phyloP scores from a whole-genome alignment of 2,797 vertebrate genomes.

The Premnoplex brunnescens region DNA sequence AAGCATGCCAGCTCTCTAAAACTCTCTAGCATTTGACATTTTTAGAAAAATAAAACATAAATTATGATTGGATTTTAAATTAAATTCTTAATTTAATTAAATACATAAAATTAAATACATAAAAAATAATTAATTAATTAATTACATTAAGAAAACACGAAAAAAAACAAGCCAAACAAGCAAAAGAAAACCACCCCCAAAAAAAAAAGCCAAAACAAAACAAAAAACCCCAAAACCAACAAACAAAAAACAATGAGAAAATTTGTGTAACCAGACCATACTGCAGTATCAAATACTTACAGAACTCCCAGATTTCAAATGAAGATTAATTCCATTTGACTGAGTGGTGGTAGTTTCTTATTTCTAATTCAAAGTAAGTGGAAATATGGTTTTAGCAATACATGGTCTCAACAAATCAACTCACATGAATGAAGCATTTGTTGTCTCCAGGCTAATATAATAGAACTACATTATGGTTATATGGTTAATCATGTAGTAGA shows the following conservation, averaged over 20 bases:
- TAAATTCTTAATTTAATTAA: not conserved
- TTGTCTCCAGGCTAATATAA: not conserved
- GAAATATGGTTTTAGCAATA: not conserved
- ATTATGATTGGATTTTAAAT: not conserved
- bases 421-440: not conserved
- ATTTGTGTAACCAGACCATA: not conserved
- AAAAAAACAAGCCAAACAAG: too few relatives aligned
- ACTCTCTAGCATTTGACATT: not conserved
- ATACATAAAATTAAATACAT: not conserved
- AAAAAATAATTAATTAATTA: too few relatives aligned
- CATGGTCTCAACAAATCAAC: not conserved
- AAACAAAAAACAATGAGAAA: not conserved
- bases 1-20: not conserved
- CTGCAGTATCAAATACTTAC: not conserved
- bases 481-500: not conserved
- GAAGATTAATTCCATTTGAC: not conserved
- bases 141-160: too few relatives aligned
- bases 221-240: too few relatives aligned
- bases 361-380: not conserved
- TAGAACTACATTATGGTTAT: not conserved
- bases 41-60: not conserved
- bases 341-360: not conserved
- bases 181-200: not conserved
- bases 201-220: too few relatives aligned
- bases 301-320: not conserved